Conservation (phyloP, 2,888 invertebrate species). For the Arctia plantaginis region DNA sequence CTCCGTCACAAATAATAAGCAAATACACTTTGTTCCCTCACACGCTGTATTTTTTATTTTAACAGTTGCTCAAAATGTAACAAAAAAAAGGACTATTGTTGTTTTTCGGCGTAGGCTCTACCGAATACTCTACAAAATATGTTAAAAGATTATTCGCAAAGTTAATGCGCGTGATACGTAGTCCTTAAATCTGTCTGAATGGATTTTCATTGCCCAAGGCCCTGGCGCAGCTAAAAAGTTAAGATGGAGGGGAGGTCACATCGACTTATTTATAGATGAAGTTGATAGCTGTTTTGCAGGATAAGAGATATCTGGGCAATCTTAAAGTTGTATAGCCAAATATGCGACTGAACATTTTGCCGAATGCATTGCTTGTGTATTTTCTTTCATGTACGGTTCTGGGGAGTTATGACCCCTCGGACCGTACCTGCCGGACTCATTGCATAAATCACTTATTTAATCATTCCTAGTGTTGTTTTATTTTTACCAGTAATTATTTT, state of each 20-base stretch:
- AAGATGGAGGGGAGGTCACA: no score
- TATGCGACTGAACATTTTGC: no score
- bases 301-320: neutral
- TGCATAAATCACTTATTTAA: no score
- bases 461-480: no score
- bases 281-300: neutral
- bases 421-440: neutral
- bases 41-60: conserved; percentile 62
- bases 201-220: no score
- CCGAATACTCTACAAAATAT: neutral
- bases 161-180: neutral
- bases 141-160: neutral
- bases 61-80: conserved; percentile 62
- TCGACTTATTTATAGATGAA: neutral
- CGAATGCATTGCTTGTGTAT: no score
- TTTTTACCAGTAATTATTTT: no score
- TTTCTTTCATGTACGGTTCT: neutral
- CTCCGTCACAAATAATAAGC: conserved; percentile 68
- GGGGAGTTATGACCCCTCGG: neutral
- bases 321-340: no score
- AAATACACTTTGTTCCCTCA: conserved; percentile 72
- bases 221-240: no score
- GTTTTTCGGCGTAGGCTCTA: neutral
- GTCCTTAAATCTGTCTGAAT: neutral
- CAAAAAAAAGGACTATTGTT: conserved; percentile 50